Percentiles rank a stretch among this genome's conserved stretches.
These are phyloP conservation scores for Tanytarsus gracilentus DNA, from an alignment of 2,888 invertebrate species.

Conservation along the genomic window DNA sequence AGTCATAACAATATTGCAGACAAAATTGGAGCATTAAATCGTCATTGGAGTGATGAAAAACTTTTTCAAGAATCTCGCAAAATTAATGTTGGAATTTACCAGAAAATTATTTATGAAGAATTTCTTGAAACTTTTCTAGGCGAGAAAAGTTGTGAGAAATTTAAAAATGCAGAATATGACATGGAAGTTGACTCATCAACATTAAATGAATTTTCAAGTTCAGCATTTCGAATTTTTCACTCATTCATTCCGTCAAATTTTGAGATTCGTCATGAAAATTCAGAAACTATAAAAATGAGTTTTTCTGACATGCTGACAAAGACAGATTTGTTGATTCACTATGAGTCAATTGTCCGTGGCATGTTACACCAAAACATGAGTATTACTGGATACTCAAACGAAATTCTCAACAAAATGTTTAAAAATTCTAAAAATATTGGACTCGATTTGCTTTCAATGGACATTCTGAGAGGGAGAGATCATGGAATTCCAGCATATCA, in stretches of 20 bases:
- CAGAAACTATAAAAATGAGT: slow-evolving; percentile 19
- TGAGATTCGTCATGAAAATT: slow-evolving; percentile 38
- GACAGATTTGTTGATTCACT: slow-evolving; percentile 35
- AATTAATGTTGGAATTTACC: slow-evolving; percentile 46
- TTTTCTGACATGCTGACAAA: slow-evolving; percentile 27
- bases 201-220: slow-evolving; percentile 61
- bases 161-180: not conserved
- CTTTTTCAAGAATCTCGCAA: slow-evolving; percentile 46
- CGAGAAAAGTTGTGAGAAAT: not conserved
- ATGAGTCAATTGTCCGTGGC: slow-evolving; percentile 50
- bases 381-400: slow-evolving; percentile 23
- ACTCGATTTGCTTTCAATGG: slow-evolving; percentile 58
- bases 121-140: slow-evolving; percentile 36
- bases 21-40: slow-evolving; percentile 45
- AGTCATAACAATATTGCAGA: slow-evolving; percentile 51
- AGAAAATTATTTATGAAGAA: slow-evolving; percentile 48
- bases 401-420: slow-evolving; percentile 28
- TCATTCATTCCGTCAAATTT: slow-evolving; percentile 43
- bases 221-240: slow-evolving; percentile 72
- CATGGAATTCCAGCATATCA: slow-evolving; percentile 62
- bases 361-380: slow-evolving; percentile 44
- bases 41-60: slow-evolving; percentile 46
- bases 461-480: slow-evolving; percentile 63
- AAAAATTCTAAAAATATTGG: slow-evolving; percentile 52
- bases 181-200: slow-evolving; percentile 34